phyloP scores from a whole-genome alignment of 2,888 invertebrate species.

The Synergus umbraculus region DNA sequence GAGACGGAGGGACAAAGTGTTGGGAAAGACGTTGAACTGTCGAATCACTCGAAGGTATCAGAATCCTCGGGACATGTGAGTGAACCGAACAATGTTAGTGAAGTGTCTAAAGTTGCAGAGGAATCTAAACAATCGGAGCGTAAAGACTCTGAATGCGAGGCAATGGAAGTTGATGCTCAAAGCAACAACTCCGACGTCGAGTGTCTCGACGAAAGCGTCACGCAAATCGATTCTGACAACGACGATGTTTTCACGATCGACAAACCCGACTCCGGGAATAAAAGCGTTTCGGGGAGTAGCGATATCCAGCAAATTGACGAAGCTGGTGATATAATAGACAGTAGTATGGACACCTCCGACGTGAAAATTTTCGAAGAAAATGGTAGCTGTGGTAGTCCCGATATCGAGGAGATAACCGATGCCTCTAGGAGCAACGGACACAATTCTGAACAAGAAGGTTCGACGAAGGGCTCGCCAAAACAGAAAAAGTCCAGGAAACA shows the following conservation, averaged over 20 bases:
- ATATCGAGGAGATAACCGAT: constrained; percentile 75
- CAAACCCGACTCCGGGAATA: neutral
- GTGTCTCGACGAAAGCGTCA: constrained; percentile 70
- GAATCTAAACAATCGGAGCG: constrained; percentile 49
- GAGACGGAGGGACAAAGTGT: constrained; percentile 35
- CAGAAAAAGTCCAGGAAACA: constrained; percentile 69
- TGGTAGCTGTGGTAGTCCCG: constrained; percentile 73
- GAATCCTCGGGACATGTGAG: constrained; percentile 74
- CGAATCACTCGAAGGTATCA: constrained; percentile 57
- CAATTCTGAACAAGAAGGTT: constrained; percentile 65
- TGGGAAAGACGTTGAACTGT: constrained; percentile 48
- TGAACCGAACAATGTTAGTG: constrained; percentile 79
- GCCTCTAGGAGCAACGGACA: constrained; percentile 63
- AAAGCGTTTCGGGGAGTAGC: constrained; percentile 35
- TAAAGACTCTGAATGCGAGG: constrained; percentile 54
- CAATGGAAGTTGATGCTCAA: constrained; percentile 72
- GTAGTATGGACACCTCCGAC: constrained; percentile 63
- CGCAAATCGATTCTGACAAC: constrained; percentile 69
- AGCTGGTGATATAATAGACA: constrained; percentile 64
- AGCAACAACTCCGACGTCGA: constrained; percentile 74
- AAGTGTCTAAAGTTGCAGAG: constrained; percentile 65
- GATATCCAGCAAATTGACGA: constrained; percentile 62
- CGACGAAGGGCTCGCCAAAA: constrained; percentile 64
- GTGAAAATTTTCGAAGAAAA: constrained; percentile 74
- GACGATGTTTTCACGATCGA: constrained; percentile 67